Percentiles rank a stretch among this genome's conserved stretches.
Conservation (phyloP, 2,797 vertebrate genomes). For the Serranus cabrilla region DNA sequence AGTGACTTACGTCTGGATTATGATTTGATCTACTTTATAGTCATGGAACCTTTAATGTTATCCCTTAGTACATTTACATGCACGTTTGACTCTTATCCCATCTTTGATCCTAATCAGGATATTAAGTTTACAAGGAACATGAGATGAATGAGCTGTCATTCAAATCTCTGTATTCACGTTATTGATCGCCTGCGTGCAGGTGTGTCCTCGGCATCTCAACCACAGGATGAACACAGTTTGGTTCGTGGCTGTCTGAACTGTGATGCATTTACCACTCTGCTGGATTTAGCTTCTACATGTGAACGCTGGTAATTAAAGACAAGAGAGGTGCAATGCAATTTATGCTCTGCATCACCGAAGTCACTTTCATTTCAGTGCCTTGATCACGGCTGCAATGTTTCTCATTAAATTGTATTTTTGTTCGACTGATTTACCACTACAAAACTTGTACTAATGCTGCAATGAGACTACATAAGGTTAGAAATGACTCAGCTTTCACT, state of each 20-base stretch:
- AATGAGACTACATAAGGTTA: too few relatives aligned
- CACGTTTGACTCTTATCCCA: neutral
- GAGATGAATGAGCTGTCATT: neutral
- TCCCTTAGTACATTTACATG: neutral
- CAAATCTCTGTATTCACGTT: neutral
- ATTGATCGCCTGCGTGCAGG: neutral
- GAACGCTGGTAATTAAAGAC: neutral
- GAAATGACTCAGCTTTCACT: too few relatives aligned
- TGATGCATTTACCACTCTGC: neutral
- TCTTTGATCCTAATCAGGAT: constrained; percentile 12
- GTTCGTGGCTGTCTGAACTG: neutral
- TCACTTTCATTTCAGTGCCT: neutral
- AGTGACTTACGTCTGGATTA: constrained; percentile 1
- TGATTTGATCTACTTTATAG: constrained; percentile 14
- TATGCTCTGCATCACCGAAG: neutral
- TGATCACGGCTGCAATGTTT: neutral
- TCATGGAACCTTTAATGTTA: constrained; percentile 3
- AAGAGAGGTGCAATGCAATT: neutral
- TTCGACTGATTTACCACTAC: neutral
- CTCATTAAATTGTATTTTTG: neutral
- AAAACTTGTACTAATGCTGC: neutral
- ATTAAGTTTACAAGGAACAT: neutral
- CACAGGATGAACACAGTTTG: neutral
- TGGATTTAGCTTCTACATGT: neutral
- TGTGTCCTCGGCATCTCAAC: neutral